Base-by-base conservation (phyloP, 2,797 vertebrate species). In the Arctocebus calabarensis region DNA sequence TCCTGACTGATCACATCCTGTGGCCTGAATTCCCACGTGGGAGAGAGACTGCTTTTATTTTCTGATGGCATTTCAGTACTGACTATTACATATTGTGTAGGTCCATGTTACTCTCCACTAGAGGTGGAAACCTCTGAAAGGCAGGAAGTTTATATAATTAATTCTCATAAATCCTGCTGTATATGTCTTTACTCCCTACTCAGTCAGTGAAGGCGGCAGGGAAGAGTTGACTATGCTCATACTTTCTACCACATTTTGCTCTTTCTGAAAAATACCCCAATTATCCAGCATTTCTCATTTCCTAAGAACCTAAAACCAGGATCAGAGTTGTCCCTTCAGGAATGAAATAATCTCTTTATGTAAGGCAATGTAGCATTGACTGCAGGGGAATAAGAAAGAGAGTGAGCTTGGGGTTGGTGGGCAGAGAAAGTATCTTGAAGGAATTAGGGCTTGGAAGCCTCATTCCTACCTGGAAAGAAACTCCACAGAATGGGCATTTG, bases 331-430 rank as follows among this genome's bases (percentile, higher is more conserved):
- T 73, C 45, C 40, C 32, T 95, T 86, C 86, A 68, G 55, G 74
- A 94, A 93, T 84, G 89, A 90, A 94, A 43, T 90, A 34, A 88
- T 94, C 43, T 73, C 78, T 78, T 64, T 66, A 90, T 43, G 71
- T 48, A 89, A 77, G 84, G 87, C 55, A 74, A 20, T 55, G 78
- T 79, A 79, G 55, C 43, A 23, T 5, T 68, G 59, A 48, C n/a
- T 37, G 5, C 43, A 77, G 43, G 86, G 64, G 20, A 59, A 14
- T n/a, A 64, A 89, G 48, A 86, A 71, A 25, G 70, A 92, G 6
- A 45, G 11, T 37, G 61, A 62, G 25, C n/a, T 82, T 78, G 13
- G 37, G 27, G 52, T 16, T 34, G 22, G 79, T 71, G 43, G 27
- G n/a, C 70, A 84, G 84, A 87, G 84, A 71, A 91, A 95, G 19